Evolutionary conservation across 2,888 invertebrate genomes (phyloP), one percentile per base, ranked within the genome.

Genomic region (Oasisia sp.): DNA sequence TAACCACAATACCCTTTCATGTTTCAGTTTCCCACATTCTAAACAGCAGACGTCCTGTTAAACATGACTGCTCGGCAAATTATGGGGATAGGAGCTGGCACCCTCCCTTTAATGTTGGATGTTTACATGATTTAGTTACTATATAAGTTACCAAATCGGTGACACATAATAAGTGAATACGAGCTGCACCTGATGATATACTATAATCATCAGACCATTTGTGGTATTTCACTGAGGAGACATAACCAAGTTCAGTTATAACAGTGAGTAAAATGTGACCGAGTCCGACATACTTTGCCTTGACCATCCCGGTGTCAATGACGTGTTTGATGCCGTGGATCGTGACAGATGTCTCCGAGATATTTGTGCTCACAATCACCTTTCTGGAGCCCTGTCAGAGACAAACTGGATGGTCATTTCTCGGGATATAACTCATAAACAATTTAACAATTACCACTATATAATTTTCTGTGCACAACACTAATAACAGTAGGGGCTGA

Each of bases 291-390:
- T 96, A 98, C 97, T 98, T 98, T 94, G 98, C 97, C 97, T 99
- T 99, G 0, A 99, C 99, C 96, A 98, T 98, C 0, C 99, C 99
- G 92, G 98, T 97, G 95, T 99, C 99, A 92, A 99, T 98, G 14
- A 99, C 98, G 97, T 97, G 98, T 95, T 98, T 98, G 94, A 99
- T 98, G 92, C 98, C 98, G 92, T 96, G 96, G 92, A 97, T 97
- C 0, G 97, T 97, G n/a, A 97, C 96, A 0, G 97, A 97, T 0
- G 97, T 97, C 95, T 97, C 97, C 12, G 97, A 97, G 92, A 97
- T 97, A 94, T 97, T 97, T 50, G 97, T 97, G 74, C 97, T 96
- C 12, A 97, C 95, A 56, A 97, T 97, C 32, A 97, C 97, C 95
- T 97, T 97, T 89, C 97, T 95, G 8, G 91, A 58, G 32, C 94